phyloP scores from a whole-genome alignment of 2,888 invertebrate genomes.

The Pseudococcus longispinus region DNA sequence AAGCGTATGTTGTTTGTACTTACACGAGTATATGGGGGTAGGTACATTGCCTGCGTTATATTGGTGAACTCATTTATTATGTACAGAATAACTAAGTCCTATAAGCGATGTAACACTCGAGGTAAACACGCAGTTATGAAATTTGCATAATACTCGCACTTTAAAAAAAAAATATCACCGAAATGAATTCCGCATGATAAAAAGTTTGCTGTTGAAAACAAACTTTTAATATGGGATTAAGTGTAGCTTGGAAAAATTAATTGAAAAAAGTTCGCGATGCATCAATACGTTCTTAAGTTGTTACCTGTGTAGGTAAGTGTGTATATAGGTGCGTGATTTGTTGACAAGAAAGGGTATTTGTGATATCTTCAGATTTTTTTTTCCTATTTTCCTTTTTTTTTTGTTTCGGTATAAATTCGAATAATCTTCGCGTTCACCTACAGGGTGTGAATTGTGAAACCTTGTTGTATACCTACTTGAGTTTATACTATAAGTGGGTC shows the following conservation, averaged over 20 bases:
- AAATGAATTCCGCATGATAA: slow-evolving; percentile 19
- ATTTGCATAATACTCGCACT: slow-evolving; percentile 17
- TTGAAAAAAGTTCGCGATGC: not conserved
- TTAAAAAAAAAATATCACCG: slow-evolving; percentile 9
- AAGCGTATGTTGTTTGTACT: slow-evolving; percentile 18
- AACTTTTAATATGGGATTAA: slow-evolving; percentile 16
- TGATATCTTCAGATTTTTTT: not conserved
- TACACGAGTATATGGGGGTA: not conserved
- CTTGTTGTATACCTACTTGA: not conserved
- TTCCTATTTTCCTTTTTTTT: not conserved
- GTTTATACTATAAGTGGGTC: not conserved
- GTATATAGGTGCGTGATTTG: not conserved
- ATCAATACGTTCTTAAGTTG: not conserved
- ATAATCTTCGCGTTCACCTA: not conserved
- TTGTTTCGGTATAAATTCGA: not conserved
- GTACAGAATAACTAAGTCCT: slow-evolving; percentile 32
- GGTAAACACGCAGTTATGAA: slow-evolving; percentile 31
- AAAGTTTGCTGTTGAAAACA: not conserved
- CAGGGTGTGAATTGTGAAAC: not conserved
- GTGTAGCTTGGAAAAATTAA: not conserved
- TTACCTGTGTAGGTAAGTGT: not conserved
- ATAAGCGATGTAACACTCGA: slow-evolving; percentile 23
- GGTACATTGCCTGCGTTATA: not conserved
- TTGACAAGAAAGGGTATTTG: not conserved
- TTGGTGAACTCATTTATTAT: slow-evolving; percentile 33